These are phyloP conservation scores for Takifugu rubripes DNA, from an alignment of 2,797 vertebrate species.

Conservation along the genomic window DNA sequence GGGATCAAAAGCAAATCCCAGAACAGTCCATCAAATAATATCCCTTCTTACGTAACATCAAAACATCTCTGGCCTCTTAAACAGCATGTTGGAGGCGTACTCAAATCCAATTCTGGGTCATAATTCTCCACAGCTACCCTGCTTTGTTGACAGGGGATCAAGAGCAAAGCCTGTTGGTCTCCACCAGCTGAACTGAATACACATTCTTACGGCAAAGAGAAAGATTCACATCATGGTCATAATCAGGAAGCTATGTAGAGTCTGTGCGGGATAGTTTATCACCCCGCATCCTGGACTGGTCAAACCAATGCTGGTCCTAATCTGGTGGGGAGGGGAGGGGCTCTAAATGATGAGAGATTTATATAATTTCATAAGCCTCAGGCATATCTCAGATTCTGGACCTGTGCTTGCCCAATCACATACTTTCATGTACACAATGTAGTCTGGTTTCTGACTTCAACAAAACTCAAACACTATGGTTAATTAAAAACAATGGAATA, in stretches of 20 bases:
- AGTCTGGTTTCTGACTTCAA: neutral
- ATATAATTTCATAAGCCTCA: slow-evolving; percentile 69
- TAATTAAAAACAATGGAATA: too few relatives aligned
- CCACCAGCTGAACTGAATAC: slow-evolving; percentile 43
- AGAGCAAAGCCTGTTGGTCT: slow-evolving; percentile 41
- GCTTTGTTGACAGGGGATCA: slow-evolving; percentile 56
- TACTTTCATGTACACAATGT: neutral
- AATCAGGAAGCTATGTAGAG: slow-evolving; percentile 41
- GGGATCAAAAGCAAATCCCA: slow-evolving; percentile 40
- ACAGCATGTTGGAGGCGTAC: slow-evolving; percentile 9
- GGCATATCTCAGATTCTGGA: slow-evolving; percentile 41
- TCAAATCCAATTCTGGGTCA: slow-evolving; percentile 54
- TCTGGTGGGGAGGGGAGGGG: slow-evolving; percentile 42
- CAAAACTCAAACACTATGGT: neutral
- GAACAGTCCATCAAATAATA: slow-evolving; percentile 42
- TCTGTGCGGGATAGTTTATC: slow-evolving; percentile 35
- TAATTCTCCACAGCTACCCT: slow-evolving; percentile 43
- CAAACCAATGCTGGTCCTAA: slow-evolving; percentile 50
- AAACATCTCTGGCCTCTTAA: slow-evolving; percentile 38
- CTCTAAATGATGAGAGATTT: slow-evolving; percentile 57
- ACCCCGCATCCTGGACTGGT: slow-evolving; percentile 46
- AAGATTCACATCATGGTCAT: slow-evolving; percentile 36
- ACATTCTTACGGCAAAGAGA: slow-evolving; percentile 37
- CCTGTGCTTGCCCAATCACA: slow-evolving; percentile 13
- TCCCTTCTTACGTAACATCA: slow-evolving; percentile 45